Evolutionary conservation across 2,888 invertebrate genomes (phyloP).

Genomic region (Drosophila pseudotakahashii): DNA sequence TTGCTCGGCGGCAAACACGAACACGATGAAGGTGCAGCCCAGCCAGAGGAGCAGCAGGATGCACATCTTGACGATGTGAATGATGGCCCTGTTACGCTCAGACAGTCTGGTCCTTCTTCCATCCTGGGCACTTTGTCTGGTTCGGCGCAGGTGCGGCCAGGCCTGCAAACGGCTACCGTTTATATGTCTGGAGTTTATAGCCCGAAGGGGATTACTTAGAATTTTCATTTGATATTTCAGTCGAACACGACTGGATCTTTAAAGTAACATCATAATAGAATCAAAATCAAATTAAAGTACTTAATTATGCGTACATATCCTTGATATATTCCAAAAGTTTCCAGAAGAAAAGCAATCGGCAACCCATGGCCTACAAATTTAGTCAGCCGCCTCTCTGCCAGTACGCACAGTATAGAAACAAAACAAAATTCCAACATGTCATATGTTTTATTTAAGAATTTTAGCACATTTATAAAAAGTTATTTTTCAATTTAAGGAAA

Average conservation of each 20-base stretch:
- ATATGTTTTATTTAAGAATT: no score
- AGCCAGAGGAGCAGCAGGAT: constrained; percentile 4
- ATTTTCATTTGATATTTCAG: constrained; percentile 9
- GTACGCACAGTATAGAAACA: no score
- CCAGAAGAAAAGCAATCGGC: no score
- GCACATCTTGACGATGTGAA: constrained; percentile 1
- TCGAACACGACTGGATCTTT: not conserved
- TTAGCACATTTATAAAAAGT: no score
- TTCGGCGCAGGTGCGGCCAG: not conserved
- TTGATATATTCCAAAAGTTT: no score
- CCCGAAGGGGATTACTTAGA: constrained; percentile 1
- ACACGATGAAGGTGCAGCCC: not conserved
- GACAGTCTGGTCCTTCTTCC: not conserved
- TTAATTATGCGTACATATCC: no score
- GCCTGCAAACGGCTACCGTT: not conserved
- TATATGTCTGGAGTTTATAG: not conserved
- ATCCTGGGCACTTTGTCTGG: not conserved
- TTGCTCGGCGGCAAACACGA: not conserved
- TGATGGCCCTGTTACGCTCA: not conserved
- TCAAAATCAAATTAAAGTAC: no score
- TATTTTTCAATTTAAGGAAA: no score
- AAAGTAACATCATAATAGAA: not conserved
- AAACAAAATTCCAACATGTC: no score
- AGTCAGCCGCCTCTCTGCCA: no score
- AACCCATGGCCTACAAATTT: no score